Evolutionary conservation across 2,888 invertebrate species (phyloP).

Genomic region (Macrosoma leucophasiata): DNA sequence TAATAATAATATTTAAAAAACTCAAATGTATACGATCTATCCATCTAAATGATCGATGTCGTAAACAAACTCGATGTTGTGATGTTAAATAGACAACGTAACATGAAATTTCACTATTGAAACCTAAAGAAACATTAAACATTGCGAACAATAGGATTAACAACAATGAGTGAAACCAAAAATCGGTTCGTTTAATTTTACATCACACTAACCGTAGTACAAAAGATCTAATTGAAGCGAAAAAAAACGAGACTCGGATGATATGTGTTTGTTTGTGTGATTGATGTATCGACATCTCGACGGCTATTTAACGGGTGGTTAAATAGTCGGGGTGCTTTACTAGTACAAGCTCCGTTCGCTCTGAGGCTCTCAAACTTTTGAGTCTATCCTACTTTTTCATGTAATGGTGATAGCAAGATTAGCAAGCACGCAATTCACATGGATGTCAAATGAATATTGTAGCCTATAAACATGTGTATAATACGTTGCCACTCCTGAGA

Average conservation of each 20-base stretch:
- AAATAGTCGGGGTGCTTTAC: constrained; percentile 64
- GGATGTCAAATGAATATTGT: too few relatives aligned
- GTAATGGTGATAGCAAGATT: too few relatives aligned
- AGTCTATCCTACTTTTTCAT: too few relatives aligned
- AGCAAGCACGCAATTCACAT: too few relatives aligned
- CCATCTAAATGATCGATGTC: too few relatives aligned
- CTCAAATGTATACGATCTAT: too few relatives aligned
- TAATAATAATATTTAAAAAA: too few relatives aligned
- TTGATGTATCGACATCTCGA: constrained; percentile 70
- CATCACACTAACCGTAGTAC: constrained; percentile 54
- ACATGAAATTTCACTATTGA: too few relatives aligned
- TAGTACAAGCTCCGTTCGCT: constrained; percentile 36
- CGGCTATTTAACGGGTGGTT: constrained; percentile 71
- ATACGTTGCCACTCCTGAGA: too few relatives aligned
- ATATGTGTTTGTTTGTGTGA: constrained; percentile 55
- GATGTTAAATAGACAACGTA: too few relatives aligned
- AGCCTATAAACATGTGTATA: too few relatives aligned
- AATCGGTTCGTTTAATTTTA: constrained; percentile 65
- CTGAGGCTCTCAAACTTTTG: constrained; percentile 45
- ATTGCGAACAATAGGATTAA: constrained; percentile 33
- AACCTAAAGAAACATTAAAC: constrained; percentile 44
- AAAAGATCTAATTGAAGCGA: constrained; percentile 73
- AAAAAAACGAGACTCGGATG: constrained; percentile 58
- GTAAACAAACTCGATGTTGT: too few relatives aligned
- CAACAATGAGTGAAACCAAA: constrained; percentile 44